Evolutionary conservation across 1,140 invertebrate genomes (phyloP), one percentile per base, ranked within the genome.

Genomic region (Sycobia sp.): DNA sequence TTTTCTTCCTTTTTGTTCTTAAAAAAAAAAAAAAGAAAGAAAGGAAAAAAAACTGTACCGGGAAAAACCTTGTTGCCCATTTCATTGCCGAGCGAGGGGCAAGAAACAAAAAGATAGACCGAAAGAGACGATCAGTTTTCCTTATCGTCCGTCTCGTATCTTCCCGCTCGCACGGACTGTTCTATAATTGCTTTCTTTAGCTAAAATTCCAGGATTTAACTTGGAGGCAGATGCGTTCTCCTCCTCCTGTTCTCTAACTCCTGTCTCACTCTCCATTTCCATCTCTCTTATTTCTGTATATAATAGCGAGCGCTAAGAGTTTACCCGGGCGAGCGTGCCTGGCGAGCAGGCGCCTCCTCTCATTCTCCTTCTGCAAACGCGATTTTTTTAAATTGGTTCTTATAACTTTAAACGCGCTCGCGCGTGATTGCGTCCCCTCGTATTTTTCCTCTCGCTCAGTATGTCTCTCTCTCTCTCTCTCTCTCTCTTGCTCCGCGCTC

Each of bases 361-460:
- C 47, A 32, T 23, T 62, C 11, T 64, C 39, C 59, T 39, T 54
- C 39, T 50, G 38, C 13, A 13, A 41, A 27, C 10, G 22, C 65
- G 67, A 76, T 65, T 77, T 77, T 76, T 76, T 77, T 77, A 77
- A 79, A 77, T 79, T 79, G 75, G 67, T 77, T 79, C 74, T 79
- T 79, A 76, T 75, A 77, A 77, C 69, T 79, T 77, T 76, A 73
- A 77, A 76, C 71, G 74, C 67, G 58, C 29, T 34, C 50, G 62
- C 36, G n/a, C n/a, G n/a, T n/a, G 43, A 29, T n/a, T n/a, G 47
- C 46, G 36, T 50, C 46, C 36, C 36, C 36, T 18, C 47, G 49
- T 23, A 44, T 43, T 44, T 29, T 32, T 16, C 1, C 36, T 38
- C 13, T 14, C 36, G 16, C 36, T 38, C 36, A 5, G 11, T 14